These are phyloP conservation scores for Platichthys stellatus DNA, from an alignment of 2,113 vertebrate genomes.

Conservation along the genomic window DNA sequence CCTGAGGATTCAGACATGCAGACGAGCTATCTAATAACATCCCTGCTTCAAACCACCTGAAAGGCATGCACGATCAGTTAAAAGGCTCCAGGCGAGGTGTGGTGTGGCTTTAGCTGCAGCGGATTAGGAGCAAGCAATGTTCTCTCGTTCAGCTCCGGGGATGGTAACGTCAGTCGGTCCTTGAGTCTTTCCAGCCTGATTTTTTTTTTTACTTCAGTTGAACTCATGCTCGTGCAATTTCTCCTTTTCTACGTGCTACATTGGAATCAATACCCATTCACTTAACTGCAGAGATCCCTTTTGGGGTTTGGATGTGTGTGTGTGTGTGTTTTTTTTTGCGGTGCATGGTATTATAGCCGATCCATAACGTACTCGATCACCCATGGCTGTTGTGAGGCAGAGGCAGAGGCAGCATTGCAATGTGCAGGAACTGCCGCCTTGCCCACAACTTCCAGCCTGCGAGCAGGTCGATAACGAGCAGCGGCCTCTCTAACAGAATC, in stretches of 20 bases:
- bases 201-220: background rate
- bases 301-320: background rate
- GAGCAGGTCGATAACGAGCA: conserved; percentile 73
- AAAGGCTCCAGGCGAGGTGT: conserved; percentile 11
- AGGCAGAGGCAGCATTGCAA: conserved; percentile 24
- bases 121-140: conserved; percentile 26
- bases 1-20: conserved; percentile 29
- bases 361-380: conserved; percentile 41
- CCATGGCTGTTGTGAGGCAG: conserved; percentile 30
- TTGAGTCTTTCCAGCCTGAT: background rate
- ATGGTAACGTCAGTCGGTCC: background rate
- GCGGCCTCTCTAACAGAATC: conserved; percentile 75
- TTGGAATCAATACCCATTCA: conserved; percentile 26
- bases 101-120: conserved; percentile 19
- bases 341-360: conserved; percentile 19
- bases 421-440: conserved; percentile 23
- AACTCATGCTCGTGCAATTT: background rate
- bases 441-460: conserved; percentile 59
- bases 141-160: background rate
- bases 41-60: conserved; percentile 29
- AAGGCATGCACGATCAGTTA: conserved; percentile 6
- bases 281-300: conserved; percentile 4
- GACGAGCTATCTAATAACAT: conserved; percentile 38
- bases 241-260: background rate
- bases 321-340: background rate